Evolutionary conservation across 2,113 vertebrate species (phyloP), one percentile per base, ranked within the genome.

Genomic region (Phaethon lepturus): DNA sequence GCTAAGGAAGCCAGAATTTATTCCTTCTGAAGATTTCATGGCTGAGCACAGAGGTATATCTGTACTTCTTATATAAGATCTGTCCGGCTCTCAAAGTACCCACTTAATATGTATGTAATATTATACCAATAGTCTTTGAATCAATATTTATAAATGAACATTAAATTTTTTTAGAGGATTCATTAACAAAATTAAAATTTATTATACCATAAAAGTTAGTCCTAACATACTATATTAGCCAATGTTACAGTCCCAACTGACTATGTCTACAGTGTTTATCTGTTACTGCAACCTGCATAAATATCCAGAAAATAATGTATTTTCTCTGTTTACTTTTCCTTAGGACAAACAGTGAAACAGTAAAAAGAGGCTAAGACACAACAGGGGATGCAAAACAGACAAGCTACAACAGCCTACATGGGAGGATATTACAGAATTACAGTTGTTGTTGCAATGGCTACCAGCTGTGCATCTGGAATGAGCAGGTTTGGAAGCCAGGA

Each of bases 391-490:
- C 23, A 89, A 91, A 97, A 63, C 62, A 96, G 89, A 94, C 88
- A 92, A 84, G 55, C 74, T 86, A 42, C 88, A 96, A 82, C 95
- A 93, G 82, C 82, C 85, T 97, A 69, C 76, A 53, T 92, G 93
- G 92, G 89, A 96, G 86, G 87, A 87, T 95, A 90, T 98, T 97
- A 96, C 77, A 83, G 92, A 97, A 94, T 98, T 91, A 97, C 96
- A 74, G 96, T 95, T 96, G 88, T 91, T 93, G 82, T 95, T 95
- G 74, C 88, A 96, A 62, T 74, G 90, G 72, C 91, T 79, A 94
- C 93, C 97, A 98, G 96, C 97, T 97, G 96, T 95, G 97, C 87
- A 95, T 97, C 79, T 88, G 72, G 84, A 98, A 97, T 95, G 90
- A 98, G 68, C 76, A 93, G 67, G 78, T 94, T 97, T 95, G 25